These are phyloP conservation scores for Metalampra italica DNA, from an alignment of 2,888 invertebrate species.

Conservation along the genomic window DNA sequence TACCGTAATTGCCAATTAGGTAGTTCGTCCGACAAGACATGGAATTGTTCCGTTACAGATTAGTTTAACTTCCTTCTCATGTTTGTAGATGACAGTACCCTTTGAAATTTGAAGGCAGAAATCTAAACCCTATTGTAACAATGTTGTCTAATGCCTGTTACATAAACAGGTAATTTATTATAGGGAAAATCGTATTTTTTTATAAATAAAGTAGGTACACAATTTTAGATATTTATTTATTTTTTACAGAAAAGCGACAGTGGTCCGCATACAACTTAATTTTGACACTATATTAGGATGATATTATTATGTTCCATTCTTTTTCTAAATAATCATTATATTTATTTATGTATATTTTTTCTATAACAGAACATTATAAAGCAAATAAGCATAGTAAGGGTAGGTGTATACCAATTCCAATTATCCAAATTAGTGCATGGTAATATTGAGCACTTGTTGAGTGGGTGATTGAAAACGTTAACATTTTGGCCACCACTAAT, in stretches of 20 bases:
- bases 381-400: too few relatives aligned
- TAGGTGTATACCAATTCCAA: too few relatives aligned
- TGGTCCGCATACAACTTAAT: constrained; percentile 52
- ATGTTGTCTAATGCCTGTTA: not conserved
- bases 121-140: constrained; percentile 8
- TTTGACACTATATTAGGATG: constrained; percentile 21
- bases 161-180: not conserved
- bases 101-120: constrained; percentile 9
- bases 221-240: constrained; percentile 24
- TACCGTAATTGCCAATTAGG: constrained; percentile 2
- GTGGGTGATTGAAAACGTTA: too few relatives aligned
- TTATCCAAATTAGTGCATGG: too few relatives aligned
- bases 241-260: constrained; percentile 50
- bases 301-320: not conserved
- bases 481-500: too few relatives aligned
- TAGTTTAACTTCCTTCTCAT: constrained; percentile 2
- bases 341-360: too few relatives aligned
- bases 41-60: constrained; percentile 1
- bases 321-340: not conserved
- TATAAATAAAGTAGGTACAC: not conserved
- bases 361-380: too few relatives aligned
- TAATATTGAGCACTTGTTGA: too few relatives aligned
- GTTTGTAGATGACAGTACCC: constrained; percentile 9
- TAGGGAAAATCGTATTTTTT: not conserved
- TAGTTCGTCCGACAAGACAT: not conserved